Base-by-base conservation (phyloP, 2,113 vertebrate genomes). In the Forbesichthys papilliferus region DNA sequence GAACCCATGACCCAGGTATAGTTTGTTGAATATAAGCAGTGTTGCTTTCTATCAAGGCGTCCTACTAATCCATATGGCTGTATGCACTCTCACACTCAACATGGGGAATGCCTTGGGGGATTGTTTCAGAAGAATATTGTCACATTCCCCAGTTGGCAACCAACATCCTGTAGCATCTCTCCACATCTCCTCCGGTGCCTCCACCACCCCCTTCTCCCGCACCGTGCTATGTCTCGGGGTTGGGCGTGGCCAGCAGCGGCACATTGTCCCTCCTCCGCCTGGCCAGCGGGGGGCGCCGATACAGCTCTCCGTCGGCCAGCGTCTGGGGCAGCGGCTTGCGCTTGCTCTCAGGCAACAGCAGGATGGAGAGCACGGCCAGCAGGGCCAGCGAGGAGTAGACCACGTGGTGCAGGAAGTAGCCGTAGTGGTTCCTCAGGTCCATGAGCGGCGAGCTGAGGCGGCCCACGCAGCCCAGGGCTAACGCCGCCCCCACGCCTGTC, bases 361-460 rank as follows among this genome's bases (percentile, higher is more conserved):
- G 93, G 61, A 96, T 93, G 89, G 95, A 95, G n/a, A 96, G 93
- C 47, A 96, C 94, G 46, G 94, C 94, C 66, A 96, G 88, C 65
- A 96, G 92, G 12, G 94, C 95, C 65, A 96, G 91, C 42, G 95
- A 95, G 0, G 95, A 95, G 88, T 94, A 91, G 11, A 96, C 93
- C 68, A 96, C 95, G 2, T 96, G 95, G 77, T 96, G 94, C 60
- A 96, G 91, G 90, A 96, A 96, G 84, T 95, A 95, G 71, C 95
- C 95, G 0, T 95, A 95, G 85, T 94, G 94, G 79, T 95, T 94
- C 61, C 93, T 92, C 72, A 96, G 89, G 84, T 95, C 92, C 91
- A 95, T 94, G 64, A 96, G 88, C 0, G 95, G 95, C 0, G 93
- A 92, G 68, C 93, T 95, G 63, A 96, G 93, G 3, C 93, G 93